Evolutionary conservation across 2,888 invertebrate species (phyloP).

Genomic region (Gari tellinella): DNA sequence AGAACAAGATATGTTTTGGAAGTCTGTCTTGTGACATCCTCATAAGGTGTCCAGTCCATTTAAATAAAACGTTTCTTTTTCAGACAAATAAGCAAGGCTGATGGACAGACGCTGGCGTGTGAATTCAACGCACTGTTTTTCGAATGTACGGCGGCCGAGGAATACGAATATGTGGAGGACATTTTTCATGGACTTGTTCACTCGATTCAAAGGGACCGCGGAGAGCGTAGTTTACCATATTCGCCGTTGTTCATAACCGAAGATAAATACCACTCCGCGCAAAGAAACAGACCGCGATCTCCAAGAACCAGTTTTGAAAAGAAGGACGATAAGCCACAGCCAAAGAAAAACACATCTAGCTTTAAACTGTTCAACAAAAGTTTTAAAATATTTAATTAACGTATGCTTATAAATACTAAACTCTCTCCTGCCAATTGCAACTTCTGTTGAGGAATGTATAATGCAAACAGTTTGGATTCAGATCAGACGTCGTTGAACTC

Average conservation of each 20-base stretch:
- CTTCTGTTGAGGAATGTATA: no score
- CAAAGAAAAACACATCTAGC: constrained; percentile 74
- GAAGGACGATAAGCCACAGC: constrained; percentile 73
- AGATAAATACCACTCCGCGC: constrained; percentile 65
- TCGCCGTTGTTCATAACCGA: constrained; percentile 81
- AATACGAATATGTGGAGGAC: constrained; percentile 81
- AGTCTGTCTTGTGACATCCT: no score
- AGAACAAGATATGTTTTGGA: no score
- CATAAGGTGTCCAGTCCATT: no score
- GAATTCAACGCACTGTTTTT: constrained; percentile 82
- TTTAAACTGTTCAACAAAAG: constrained; percentile 79
- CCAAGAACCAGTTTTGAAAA: constrained; percentile 69
- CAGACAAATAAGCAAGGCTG: constrained; percentile 79
- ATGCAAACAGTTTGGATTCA: no score
- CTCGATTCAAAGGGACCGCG: constrained; percentile 79
- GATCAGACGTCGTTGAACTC: no score
- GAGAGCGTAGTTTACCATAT: constrained; percentile 77
- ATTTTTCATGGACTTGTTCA: constrained; percentile 81
- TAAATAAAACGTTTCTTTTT: no score
- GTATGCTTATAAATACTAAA: neutral
- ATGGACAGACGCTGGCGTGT: constrained; percentile 78
- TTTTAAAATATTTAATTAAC: constrained; percentile 80
- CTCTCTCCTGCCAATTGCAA: no score
- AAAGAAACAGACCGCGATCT: constrained; percentile 72
- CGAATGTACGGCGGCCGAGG: constrained; percentile 84